A percentile compares a stretch with the other conserved stretches of the same genome.
phyloP scores from a whole-genome alignment of 2,113 vertebrate species.

The Platysternon megacephalum region DNA sequence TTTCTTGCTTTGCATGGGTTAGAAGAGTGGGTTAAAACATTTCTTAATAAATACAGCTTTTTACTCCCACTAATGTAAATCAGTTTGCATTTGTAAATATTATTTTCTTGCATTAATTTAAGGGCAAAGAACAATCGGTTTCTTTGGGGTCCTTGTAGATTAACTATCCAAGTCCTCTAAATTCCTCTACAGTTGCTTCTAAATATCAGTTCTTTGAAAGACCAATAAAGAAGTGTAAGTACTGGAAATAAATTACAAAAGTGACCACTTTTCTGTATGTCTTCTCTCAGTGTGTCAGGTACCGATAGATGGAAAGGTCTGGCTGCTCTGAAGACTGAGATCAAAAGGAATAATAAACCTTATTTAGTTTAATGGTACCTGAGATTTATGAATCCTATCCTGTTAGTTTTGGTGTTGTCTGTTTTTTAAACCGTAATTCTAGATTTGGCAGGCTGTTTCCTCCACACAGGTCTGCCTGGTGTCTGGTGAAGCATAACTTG shows the following conservation, averaged over 20 bases:
- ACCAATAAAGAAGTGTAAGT: neutral
- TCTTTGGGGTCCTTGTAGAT: neutral
- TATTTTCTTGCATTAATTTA: neutral
- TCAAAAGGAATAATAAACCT: conserved; percentile 56
- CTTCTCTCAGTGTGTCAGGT: conserved; percentile 23
- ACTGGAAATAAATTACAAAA: conserved; percentile 42
- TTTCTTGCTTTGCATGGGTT: neutral
- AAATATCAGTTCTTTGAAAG: conserved; percentile 19
- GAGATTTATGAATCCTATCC: conserved; percentile 64
- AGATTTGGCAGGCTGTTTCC: neutral
- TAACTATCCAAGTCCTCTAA: conserved; percentile 34
- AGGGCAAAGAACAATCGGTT: conserved; percentile 22
- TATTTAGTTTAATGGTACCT: conserved; percentile 38
- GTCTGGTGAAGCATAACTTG: neutral
- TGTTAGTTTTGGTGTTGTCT: conserved; percentile 15
- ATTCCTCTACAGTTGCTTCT: conserved; percentile 6
- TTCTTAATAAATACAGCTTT: neutral
- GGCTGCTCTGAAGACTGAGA: conserved; percentile 45
- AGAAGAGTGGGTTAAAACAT: neutral
- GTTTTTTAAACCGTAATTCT: conserved; percentile 46
- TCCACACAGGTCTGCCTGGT: conserved; percentile 11
- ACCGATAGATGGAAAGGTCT: conserved; percentile 35
- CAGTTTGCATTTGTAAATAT: neutral
- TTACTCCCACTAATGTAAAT: neutral
- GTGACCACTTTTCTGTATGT: conserved; percentile 22